Evolutionary conservation across 2,888 invertebrate species (phyloP).

Genomic region (Gerosis bhagava): DNA sequence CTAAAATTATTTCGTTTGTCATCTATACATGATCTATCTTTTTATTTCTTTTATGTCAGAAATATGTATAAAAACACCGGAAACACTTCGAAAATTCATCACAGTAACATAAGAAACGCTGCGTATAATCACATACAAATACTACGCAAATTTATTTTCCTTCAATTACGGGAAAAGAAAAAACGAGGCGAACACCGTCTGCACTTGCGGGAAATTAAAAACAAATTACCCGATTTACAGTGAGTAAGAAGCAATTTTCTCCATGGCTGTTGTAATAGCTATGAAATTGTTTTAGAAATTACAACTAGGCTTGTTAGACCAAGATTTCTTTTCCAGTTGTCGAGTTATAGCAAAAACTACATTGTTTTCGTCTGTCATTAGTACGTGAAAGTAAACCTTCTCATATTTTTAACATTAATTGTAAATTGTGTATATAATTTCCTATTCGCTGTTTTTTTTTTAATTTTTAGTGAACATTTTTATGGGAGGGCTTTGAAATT

Average conservation of each 20-base stretch:
- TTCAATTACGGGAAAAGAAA: constrained; percentile 15
- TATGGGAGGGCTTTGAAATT: too few species aligned
- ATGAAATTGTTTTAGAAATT: constrained; percentile 18
- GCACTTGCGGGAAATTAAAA: constrained; percentile 19
- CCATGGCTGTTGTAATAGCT: not conserved
- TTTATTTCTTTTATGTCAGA: too few species aligned
- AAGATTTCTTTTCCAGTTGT: constrained; percentile 17
- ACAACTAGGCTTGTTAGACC: constrained; percentile 1
- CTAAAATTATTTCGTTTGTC: too few species aligned
- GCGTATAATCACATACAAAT: not conserved
- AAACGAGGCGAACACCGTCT: constrained; percentile 11
- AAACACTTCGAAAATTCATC: not conserved
- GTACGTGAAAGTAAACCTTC: constrained; percentile 6
- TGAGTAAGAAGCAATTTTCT: constrained; percentile 10
- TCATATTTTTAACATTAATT: too few species aligned
- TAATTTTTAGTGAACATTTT: too few species aligned
- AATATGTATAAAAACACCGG: too few species aligned
- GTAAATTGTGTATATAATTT: too few species aligned
- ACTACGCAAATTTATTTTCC: constrained; percentile 11
- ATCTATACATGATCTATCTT: too few species aligned
- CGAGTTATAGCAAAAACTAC: constrained; percentile 5
- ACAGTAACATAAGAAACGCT: too few species aligned
- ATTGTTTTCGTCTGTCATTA: constrained; percentile 8
- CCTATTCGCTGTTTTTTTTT: too few species aligned
- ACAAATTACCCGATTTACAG: constrained; percentile 14